A percentile compares a stretch with the other conserved stretches of the same genome.
These are phyloP conservation scores for Neosalanx taihuensis DNA, from an alignment of 2,797 vertebrate species.

Conservation along the genomic window DNA sequence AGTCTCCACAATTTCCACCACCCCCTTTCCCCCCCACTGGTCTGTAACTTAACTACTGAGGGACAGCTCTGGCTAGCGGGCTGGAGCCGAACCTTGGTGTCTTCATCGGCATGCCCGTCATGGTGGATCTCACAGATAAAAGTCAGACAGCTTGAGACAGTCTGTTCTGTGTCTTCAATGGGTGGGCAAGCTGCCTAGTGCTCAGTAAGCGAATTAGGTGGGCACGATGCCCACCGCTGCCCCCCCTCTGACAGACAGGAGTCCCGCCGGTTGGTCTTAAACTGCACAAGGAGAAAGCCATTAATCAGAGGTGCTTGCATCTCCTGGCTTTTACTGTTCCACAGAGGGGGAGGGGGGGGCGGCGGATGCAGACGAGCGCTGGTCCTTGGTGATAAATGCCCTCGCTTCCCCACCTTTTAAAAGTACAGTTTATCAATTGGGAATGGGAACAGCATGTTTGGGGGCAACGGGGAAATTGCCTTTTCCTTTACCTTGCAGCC, in stretches of 20 bases:
- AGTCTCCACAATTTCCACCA: slow-evolving; percentile 41
- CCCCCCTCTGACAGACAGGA: slow-evolving; percentile 57
- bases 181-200: slow-evolving; percentile 57
- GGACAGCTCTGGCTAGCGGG: slow-evolving; percentile 37
- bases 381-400: slow-evolving; percentile 65
- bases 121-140: slow-evolving; percentile 57
- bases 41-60: slow-evolving; percentile 43
- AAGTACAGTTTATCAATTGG: slow-evolving; percentile 72
- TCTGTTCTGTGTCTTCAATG: slow-evolving; percentile 48
- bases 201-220: slow-evolving; percentile 62
- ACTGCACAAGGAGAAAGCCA: slow-evolving; percentile 62
- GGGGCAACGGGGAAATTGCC: slow-evolving; percentile 63
- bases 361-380: slow-evolving; percentile 16
- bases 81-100: slow-evolving; percentile 47
- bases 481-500: slow-evolving; percentile 66
- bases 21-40: slow-evolving; percentile 9
- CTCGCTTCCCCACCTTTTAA: slow-evolving; percentile 60
- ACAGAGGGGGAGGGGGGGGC: slow-evolving; percentile 26
- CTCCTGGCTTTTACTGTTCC: slow-evolving; percentile 40
- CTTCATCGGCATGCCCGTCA: slow-evolving; percentile 57
- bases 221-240: slow-evolving; percentile 46
- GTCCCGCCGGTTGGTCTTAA: slow-evolving; percentile 51
- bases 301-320: slow-evolving; percentile 61
- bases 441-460: slow-evolving; percentile 58
- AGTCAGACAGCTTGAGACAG: slow-evolving; percentile 56